A percentile compares a stretch with the other conserved stretches of the same genome.
Evolutionary conservation across 2,113 vertebrate species (phyloP).

Genomic region (Ailurus styani): DNA sequence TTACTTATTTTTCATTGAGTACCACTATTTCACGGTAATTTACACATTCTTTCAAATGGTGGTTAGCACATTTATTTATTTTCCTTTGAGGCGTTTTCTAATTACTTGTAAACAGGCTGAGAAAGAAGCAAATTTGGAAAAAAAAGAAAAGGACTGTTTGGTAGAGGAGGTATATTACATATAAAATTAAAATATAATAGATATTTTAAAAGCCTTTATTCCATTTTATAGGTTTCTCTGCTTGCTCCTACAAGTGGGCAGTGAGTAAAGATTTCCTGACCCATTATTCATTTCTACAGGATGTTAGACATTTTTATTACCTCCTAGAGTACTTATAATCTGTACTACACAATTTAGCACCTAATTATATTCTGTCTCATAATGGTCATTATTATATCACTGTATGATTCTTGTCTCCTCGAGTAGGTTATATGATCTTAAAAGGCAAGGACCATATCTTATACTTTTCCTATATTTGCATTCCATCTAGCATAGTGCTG

Average conservation of each 20-base stretch:
- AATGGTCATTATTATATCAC: slow-evolving; percentile 55
- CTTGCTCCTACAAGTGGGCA: neutral
- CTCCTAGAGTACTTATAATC: slow-evolving; percentile 33
- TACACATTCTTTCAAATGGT: slow-evolving; percentile 38
- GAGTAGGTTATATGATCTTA: slow-evolving; percentile 43
- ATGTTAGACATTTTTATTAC: slow-evolving; percentile 59
- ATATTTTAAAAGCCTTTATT: neutral
- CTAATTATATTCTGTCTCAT: slow-evolving; percentile 54
- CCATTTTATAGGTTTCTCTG: slow-evolving; percentile 19
- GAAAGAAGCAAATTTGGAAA: neutral
- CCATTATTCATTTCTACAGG: slow-evolving; percentile 49
- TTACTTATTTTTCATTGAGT: slow-evolving; percentile 45
- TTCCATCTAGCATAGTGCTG: neutral
- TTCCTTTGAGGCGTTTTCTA: slow-evolving; percentile 49
- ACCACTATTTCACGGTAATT: slow-evolving; percentile 27
- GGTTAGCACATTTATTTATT: slow-evolving; percentile 14
- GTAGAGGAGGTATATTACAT: neutral
- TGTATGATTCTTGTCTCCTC: slow-evolving; percentile 18
- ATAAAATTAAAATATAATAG: slow-evolving; percentile 38
- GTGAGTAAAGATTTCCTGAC: neutral
- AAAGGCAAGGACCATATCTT: slow-evolving; percentile 9
- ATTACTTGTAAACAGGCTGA: slow-evolving; percentile 34
- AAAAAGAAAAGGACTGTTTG: neutral
- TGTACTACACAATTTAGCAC: slow-evolving; percentile 56
- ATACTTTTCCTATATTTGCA: neutral